Base-by-base conservation (phyloP, 2,888 invertebrate species). In the Andrena camellia region DNA sequence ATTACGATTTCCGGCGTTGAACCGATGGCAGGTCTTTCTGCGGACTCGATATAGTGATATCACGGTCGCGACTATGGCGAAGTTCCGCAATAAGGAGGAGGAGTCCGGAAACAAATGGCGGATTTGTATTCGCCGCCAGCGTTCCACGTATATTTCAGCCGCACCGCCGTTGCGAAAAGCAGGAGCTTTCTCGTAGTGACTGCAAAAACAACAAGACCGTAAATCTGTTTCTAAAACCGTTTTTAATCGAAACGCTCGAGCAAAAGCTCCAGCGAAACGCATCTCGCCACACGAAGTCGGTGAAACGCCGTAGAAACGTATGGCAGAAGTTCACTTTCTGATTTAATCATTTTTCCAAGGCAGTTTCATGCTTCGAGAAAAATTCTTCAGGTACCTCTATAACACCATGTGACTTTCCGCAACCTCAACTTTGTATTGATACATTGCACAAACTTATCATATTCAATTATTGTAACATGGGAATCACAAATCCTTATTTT, bases 61-160 rank as follows among this genome's bases (percentile, higher is more conserved):
- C 62, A 60, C 68, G 77, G 76, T 42, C 63, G 69, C 60, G 26
- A 59, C 29, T 60, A 17, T 60, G 42, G 57, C 48, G 29, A 78
- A 79, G 76, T 79, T 76, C 64, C 68, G 71, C 75, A 72, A 77
- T 69, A 86, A 79, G 86, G 79, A 79, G 72, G 52, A 64, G 33
- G 50, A 29, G 42, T 62, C 20, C 54, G 73, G 66, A 77, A 86
- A 83, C 78, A 83, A 83, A 79, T 62, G 76, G 74, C 52, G 76
- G 74, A 86, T 86, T 83, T 83, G 86, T 86, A 86, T 79, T 83
- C 85, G 73, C 71, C 73, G 42, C 35, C 33, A 54, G 68, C 63
- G 59, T 71, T 31, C 72, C 13, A 33, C 68, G 42, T 77, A 75
- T 76, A 86, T 79, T 69, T 83, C 71, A 73, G 69, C 60, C 72